Base-by-base conservation (phyloP, 1,140 invertebrate species). In the Lordiphosa stackelbergi region DNA sequence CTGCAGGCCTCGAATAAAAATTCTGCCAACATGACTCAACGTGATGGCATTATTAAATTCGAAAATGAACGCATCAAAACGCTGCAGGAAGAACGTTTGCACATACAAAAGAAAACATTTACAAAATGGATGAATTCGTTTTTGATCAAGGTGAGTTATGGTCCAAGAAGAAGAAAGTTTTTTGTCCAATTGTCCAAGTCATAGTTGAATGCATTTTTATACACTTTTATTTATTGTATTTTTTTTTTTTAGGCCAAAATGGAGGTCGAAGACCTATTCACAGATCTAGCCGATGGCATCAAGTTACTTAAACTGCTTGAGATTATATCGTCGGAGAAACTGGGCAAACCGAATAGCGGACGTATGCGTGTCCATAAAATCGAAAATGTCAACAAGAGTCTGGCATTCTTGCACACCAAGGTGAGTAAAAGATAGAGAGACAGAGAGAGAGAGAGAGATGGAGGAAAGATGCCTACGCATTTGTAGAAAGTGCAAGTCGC, bases 101-200 rank as follows among this genome's bases (percentile, higher is more conserved):
- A 98, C 88, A 99, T 99, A 73, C 98, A 99, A 89, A 99, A 99
- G 91, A 99, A 99, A 89, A 99, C 98, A 5, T 99, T 99, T 89
- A 99, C 98, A 79, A 99, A 99, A 97, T 99, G 98, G 98, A 97
- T 98, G 92, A 99, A 99, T 90, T 98, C 97, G 2, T 99, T 98
- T 89, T 89, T 99, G 63, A 93, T 96, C 86, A 99, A 97, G 93
- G 97, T 97, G 88, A 88, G 77, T 12, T 34, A 96, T 92, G 6
- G 4, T 49, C 12, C 5, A 28, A 37, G 9, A 19, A 53, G 9
- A 46, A 40, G 10, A 49, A 12, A 22, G 10, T 34, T 35, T 34
- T 5, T 12, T 31, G n/a, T 4, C 3, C 19, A 19, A 51, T 22
- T n/a, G 10, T n/a, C n/a, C 19, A 45, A 11, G 28, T 28, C 11